phyloP scores from a whole-genome alignment of 2,797 vertebrate genomes.

The Acanthis flammea region DNA sequence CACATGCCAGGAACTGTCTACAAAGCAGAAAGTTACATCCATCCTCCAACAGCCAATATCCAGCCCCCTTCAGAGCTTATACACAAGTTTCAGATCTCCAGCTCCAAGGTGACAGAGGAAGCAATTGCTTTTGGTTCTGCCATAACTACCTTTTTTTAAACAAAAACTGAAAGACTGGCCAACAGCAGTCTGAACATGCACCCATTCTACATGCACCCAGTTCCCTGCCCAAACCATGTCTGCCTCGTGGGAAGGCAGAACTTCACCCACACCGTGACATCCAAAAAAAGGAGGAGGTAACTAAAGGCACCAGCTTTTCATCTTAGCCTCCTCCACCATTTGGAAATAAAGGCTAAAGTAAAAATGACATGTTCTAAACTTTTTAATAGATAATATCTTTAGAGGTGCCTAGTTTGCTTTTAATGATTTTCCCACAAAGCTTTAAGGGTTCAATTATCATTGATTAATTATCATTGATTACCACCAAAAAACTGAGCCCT shows the following conservation, averaged over 20 bases:
- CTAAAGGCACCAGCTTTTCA: neutral
- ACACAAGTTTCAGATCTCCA: neutral
- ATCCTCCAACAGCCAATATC: neutral
- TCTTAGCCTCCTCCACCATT: neutral
- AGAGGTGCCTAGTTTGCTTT: neutral
- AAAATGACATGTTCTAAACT: neutral
- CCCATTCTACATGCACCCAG: neutral
- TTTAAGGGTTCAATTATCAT: neutral
- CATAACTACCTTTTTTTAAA: neutral
- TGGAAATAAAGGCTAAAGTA: neutral
- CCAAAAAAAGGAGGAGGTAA: neutral
- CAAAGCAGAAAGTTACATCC: neutral
- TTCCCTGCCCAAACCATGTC: neutral
- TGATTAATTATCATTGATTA: neutral
- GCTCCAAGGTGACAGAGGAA: neutral
- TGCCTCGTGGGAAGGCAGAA: neutral
- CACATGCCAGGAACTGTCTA: fast-evolving
- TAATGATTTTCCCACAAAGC: neutral
- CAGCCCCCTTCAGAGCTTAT: neutral
- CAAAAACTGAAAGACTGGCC: neutral
- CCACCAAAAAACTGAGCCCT: neutral
- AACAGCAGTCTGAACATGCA: neutral
- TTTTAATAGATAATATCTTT: fast-evolving
- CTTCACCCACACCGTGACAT: neutral
- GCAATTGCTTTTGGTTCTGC: neutral